These are phyloP conservation scores for Oxytorus armatus DNA, from an alignment of 2,888 invertebrate genomes.

Conservation along the genomic window DNA sequence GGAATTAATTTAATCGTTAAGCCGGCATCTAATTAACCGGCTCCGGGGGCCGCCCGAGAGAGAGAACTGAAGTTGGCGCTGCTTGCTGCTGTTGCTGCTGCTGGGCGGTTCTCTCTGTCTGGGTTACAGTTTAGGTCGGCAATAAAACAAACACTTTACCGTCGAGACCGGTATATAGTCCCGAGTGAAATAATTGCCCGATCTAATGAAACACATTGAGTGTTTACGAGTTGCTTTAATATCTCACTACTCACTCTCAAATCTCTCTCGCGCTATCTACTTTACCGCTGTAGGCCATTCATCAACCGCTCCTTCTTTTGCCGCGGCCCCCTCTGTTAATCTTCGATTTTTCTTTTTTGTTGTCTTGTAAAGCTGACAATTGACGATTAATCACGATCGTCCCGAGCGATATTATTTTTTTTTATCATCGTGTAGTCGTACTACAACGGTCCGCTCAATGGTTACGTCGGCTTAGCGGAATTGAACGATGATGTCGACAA, in stretches of 20 bases:
- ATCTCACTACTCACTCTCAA: slow-evolving; percentile 57
- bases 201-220: slow-evolving; percentile 70
- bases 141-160: slow-evolving; percentile 70
- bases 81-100: too few species aligned
- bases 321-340: slow-evolving; percentile 28
- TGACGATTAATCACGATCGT: slow-evolving; percentile 29
- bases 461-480: too few species aligned
- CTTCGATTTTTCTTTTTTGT: slow-evolving; percentile 8
- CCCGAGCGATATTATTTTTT: not conserved
- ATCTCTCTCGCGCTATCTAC: slow-evolving; percentile 39
- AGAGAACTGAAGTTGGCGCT: slow-evolving; percentile 41
- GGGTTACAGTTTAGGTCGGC: slow-evolving; percentile 67
- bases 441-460: too few species aligned
- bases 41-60: slow-evolving; percentile 46
- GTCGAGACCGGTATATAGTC: slow-evolving; percentile 49
- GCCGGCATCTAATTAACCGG: slow-evolving; percentile 73
- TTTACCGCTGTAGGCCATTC: slow-evolving; percentile 51
- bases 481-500: too few species aligned
- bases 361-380: slow-evolving; percentile 2
- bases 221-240: slow-evolving; percentile 69
- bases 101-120: slow-evolving; percentile 56
- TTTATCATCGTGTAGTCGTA: too few species aligned
- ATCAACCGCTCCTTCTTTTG: slow-evolving; percentile 40
- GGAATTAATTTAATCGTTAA: slow-evolving; percentile 75
- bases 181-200: slow-evolving; percentile 67